Evolutionary conservation across 1,140 invertebrate species (phyloP).

Genomic region (Habropoda laboriosa): DNA sequence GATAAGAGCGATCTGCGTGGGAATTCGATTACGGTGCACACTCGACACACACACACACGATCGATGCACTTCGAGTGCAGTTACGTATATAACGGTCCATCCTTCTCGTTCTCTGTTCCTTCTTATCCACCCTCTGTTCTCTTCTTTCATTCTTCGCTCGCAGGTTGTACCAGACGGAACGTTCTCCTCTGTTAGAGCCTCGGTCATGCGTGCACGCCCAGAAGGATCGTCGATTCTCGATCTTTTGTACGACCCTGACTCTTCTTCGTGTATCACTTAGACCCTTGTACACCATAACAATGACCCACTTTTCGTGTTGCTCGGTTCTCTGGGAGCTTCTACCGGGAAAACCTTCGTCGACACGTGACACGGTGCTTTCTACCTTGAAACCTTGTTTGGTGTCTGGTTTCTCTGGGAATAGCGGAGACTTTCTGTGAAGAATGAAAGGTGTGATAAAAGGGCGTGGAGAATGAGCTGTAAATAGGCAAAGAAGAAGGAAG

Average conservation of each 20-base stretch:
- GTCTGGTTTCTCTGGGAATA: neutral
- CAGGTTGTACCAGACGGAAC: slow-evolving; percentile 51
- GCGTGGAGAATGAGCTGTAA: neutral
- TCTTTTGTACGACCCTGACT: slow-evolving; percentile 47
- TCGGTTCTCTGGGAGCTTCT: slow-evolving; percentile 7
- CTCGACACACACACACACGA: slow-evolving; percentile 45
- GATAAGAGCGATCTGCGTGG: slow-evolving; percentile 48
- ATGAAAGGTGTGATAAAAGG: neutral
- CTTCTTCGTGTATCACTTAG: neutral
- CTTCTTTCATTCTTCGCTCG: slow-evolving; percentile 10
- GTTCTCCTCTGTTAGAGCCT: slow-evolving; percentile 39
- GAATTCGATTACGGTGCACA: slow-evolving; percentile 60
- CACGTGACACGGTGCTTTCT: neutral
- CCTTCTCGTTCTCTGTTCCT: slow-evolving; percentile 36
- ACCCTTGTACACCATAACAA: slow-evolving; percentile 33
- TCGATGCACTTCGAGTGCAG: slow-evolving; percentile 61
- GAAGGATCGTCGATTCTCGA: slow-evolving; percentile 52
- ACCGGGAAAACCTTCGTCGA: neutral
- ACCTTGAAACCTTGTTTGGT: neutral
- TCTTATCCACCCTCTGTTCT: slow-evolving; percentile 10
- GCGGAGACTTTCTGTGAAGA: neutral
- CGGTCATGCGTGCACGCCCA: slow-evolving; percentile 54
- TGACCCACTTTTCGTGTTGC: slow-evolving; percentile 56
- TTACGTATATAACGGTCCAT: slow-evolving; percentile 64
- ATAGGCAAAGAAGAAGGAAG: neutral